Base-by-base conservation (phyloP, 53 echinoderm and acorn worm species). In the Echinarachnius parma region DNA sequence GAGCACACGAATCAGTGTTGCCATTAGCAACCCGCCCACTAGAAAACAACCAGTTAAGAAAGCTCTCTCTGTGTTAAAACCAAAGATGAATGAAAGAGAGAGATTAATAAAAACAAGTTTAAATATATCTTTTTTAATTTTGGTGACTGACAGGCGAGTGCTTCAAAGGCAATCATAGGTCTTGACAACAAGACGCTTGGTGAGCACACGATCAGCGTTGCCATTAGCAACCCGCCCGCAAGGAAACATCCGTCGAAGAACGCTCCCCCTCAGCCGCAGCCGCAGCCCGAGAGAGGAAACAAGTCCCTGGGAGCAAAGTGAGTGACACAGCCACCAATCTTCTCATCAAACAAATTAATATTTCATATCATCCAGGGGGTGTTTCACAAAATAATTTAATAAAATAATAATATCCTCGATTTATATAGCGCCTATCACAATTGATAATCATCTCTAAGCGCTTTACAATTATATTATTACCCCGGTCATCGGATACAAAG, bases 11-110 rank as follows among this genome's bases (percentile, higher is more conserved):
- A 85, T 95, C 70, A 81, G 48, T 30, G 96, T 95, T 62, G 96
- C 96, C 33, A 95, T 95, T 78, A 95, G 96, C 60, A 95, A 95
- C 67, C 96, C 96, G 27, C 90, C 96, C 4, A 46, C 60, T 34
- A 69, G 96, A 34, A 91, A 82, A 62, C 78, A 64, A 13, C 83
- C 83, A 50, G 1, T 48, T 18, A 65, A 60, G 39, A 66, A 82
- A 19, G 57, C 65, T 16, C 35, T 28, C 34, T 23, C 54, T 8
- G 14, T 34, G n/a, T n/a, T n/a, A n/a, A n/a, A n/a, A n/a, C n/a
- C n/a, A n/a, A n/a, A n/a, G n/a, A n/a, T n/a, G n/a, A n/a, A n/a
- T n/a, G n/a, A n/a, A n/a, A n/a, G n/a, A n/a, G n/a, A n/a, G n/a
- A n/a, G n/a, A n/a, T n/a, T n/a, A n/a, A n/a, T n/a, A n/a, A n/a